These are phyloP conservation scores for Thera britannica DNA, from an alignment of 2,888 invertebrate genomes.

Conservation along the genomic window DNA sequence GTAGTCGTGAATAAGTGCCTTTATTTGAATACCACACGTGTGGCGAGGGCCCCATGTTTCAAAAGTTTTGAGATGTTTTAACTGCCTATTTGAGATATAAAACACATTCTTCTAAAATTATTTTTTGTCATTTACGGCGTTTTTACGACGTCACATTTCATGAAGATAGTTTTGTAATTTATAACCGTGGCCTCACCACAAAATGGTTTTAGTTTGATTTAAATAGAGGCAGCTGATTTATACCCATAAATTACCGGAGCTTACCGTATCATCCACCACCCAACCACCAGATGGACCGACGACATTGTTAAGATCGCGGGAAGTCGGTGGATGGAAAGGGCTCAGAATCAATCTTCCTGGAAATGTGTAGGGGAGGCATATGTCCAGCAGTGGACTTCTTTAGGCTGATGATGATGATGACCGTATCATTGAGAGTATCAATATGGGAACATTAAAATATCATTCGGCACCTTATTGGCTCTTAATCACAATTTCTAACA, in stretches of 20 bases:
- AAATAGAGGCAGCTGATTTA: neutral
- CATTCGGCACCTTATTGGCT: conserved; percentile 27
- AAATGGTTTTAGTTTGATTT: conserved; percentile 22
- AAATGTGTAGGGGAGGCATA: too few relatives aligned
- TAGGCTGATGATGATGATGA: too few relatives aligned
- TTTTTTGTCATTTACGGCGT: conserved; percentile 21
- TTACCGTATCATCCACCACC: neutral
- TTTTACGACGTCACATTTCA: conserved; percentile 31
- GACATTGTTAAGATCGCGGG: too few relatives aligned
- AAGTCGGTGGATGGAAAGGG: neutral
- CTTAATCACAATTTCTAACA: conserved; percentile 29
- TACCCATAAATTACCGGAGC: neutral
- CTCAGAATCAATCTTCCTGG: neutral
- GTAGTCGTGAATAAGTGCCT: conserved; percentile 39
- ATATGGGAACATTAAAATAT: conserved; percentile 23
- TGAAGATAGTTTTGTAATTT: conserved; percentile 28
- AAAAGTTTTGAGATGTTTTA: conserved; percentile 34
- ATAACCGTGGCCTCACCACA: conserved; percentile 15
- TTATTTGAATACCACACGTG: conserved; percentile 39
- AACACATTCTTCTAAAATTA: conserved; percentile 17
- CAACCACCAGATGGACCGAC: too few relatives aligned
- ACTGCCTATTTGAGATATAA: conserved; percentile 33
- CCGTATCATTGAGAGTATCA: neutral
- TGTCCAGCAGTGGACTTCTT: too few relatives aligned
- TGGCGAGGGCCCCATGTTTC: conserved; percentile 36